Evolutionary conservation across 2,888 invertebrate species (phyloP).

Genomic region (Synanthedon myopaeformis): DNA sequence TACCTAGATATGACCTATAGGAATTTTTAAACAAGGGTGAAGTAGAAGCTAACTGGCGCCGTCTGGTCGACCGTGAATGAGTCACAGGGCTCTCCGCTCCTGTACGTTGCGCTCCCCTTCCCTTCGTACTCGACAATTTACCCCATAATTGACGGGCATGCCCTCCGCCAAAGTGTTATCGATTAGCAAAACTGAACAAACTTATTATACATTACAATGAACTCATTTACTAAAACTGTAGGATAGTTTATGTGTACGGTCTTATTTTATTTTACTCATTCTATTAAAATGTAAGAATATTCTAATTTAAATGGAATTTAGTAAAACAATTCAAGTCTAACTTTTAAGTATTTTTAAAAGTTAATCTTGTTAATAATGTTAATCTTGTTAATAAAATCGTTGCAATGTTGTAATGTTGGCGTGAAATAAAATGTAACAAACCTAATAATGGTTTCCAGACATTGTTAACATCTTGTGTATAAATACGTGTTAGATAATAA

Average conservation of each 20-base stretch:
- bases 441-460: too few species aligned
- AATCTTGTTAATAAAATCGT: too few species aligned
- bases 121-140: conserved; percentile 34
- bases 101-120: conserved; percentile 35
- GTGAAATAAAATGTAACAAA: too few species aligned
- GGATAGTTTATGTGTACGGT: background rate
- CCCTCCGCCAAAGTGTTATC: background rate
- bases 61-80: conserved; percentile 53
- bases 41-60: conserved; percentile 47
- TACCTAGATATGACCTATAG: background rate
- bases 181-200: background rate
- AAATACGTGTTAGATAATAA: too few species aligned
- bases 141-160: conserved; percentile 41
- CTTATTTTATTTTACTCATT: background rate
- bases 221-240: background rate
- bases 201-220: background rate
- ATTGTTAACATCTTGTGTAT: too few species aligned
- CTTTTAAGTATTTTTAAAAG: too few species aligned
- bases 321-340: too few species aligned
- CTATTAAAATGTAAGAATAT: too few species aligned
- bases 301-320: too few species aligned
- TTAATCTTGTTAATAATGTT: too few species aligned
- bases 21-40: conserved; percentile 21
- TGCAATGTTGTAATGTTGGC: too few species aligned
- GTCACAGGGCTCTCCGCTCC: conserved; percentile 54